These are phyloP conservation scores for Actinernus sp. DNA, from an alignment of 92 coral and sea anemone genomes.

Conservation along the genomic window DNA sequence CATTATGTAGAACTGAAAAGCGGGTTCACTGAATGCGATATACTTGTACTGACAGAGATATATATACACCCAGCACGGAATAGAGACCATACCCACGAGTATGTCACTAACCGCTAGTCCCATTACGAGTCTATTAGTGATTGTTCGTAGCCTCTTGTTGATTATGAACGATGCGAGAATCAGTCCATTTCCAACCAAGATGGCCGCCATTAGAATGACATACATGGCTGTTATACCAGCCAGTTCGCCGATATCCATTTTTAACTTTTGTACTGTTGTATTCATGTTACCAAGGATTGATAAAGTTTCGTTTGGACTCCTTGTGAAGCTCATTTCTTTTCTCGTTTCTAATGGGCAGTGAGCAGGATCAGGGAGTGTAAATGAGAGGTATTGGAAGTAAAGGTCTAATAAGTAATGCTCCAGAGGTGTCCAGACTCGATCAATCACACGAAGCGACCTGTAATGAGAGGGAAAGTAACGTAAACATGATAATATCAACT, in stretches of 20 bases:
- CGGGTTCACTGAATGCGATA: conserved; percentile 14
- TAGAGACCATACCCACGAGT: conserved; percentile 83
- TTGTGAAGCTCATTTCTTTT: too few relatives aligned
- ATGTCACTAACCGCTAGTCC: conserved; percentile 78
- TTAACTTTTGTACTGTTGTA: background rate
- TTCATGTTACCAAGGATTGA: background rate
- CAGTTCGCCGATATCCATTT: conserved; percentile 36
- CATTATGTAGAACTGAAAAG: conserved; percentile 70
- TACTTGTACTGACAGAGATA: conserved; percentile 45
- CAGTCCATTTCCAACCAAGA: conserved; percentile 82
- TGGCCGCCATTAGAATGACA: conserved; percentile 34
- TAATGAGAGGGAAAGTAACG: too few relatives aligned
- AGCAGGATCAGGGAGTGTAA: too few relatives aligned
- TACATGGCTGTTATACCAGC: conserved; percentile 44
- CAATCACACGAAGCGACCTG: too few relatives aligned
- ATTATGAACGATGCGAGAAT: conserved; percentile 73
- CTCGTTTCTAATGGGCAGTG: too few relatives aligned
- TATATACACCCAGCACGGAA: conserved; percentile 82
- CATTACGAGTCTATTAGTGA: conserved; percentile 74
- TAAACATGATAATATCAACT: too few relatives aligned
- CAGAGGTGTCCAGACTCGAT: too few relatives aligned
- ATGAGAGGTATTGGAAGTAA: too few relatives aligned
- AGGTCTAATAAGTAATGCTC: too few relatives aligned
- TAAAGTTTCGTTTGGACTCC: too few relatives aligned
- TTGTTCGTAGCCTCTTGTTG: conserved; percentile 79